These are phyloP conservation scores for Camponotus fellah DNA, from an alignment of 2,888 invertebrate genomes.

Conservation along the genomic window DNA sequence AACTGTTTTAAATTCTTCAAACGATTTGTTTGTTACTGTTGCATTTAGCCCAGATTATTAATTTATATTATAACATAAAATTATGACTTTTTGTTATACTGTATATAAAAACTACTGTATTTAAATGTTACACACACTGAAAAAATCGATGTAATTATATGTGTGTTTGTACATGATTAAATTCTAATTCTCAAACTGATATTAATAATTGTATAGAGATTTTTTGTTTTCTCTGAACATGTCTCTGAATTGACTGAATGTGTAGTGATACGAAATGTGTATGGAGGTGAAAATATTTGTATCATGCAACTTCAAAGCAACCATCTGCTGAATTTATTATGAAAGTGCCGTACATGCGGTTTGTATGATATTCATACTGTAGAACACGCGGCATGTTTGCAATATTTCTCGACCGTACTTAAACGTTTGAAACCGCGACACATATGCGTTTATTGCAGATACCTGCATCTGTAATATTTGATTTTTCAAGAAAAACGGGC, in stretches of 20 bases:
- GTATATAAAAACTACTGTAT: background rate
- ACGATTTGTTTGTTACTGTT: no score
- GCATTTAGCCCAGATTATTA: no score
- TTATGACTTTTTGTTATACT: background rate
- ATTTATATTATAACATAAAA: no score
- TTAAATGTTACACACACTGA: background rate
- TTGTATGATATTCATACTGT: slow-evolving; percentile 46
- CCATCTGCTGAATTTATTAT: slow-evolving; percentile 51
- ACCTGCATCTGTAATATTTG: background rate
- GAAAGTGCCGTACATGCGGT: slow-evolving; percentile 50
- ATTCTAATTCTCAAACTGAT: slow-evolving; percentile 28
- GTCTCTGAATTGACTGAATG: slow-evolving; percentile 25
- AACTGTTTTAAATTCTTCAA: no score
- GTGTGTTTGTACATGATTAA: background rate
- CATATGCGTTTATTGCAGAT: slow-evolving; percentile 13
- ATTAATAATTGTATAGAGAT: slow-evolving; percentile 12
- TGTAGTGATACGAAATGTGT: slow-evolving; percentile 13
- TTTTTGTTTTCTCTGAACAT: slow-evolving; percentile 26
- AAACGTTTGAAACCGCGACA: slow-evolving; percentile 45
- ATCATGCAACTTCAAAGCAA: slow-evolving; percentile 50
- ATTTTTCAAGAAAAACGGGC: background rate
- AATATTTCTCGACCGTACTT: slow-evolving; percentile 59
- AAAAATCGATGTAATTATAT: background rate
- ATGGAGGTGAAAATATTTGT: slow-evolving; percentile 32
- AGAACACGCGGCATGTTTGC: slow-evolving; percentile 58